Conservation (phyloP, 2,797 vertebrate species). For the Tadarida brasiliensis region DNA sequence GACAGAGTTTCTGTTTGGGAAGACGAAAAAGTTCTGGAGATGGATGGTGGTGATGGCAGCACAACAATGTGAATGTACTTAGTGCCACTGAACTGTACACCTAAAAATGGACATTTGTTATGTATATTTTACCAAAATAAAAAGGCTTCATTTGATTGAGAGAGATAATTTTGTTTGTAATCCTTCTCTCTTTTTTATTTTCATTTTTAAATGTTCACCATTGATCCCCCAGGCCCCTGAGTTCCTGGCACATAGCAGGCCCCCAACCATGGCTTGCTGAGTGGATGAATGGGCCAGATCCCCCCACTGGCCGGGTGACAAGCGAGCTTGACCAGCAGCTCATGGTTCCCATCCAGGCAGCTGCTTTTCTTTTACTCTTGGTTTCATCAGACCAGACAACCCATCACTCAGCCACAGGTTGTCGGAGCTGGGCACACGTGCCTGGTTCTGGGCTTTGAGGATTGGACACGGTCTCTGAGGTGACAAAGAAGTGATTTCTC, state of each 20-base stretch:
- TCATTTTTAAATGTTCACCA: background rate
- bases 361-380: background rate
- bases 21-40: background rate
- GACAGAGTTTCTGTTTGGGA: background rate
- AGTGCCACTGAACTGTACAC: rapidly evolving
- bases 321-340: background rate
- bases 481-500: background rate
- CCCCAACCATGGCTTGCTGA: background rate
- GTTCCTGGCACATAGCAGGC: background rate
- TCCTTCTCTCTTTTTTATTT: too few relatives aligned
- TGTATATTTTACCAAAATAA: background rate
- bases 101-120: background rate
- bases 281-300: background rate
- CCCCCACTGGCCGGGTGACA: rapidly evolving
- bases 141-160: background rate
- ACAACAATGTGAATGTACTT: rapidly evolving
- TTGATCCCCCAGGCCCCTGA: background rate
- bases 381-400: background rate
- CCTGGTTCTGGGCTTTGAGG: background rate
- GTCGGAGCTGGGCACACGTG: background rate
- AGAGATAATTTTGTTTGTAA: background rate
- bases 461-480: background rate
- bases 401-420: background rate
- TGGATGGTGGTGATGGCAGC: rapidly evolving
- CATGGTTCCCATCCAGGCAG: background rate